Evolutionary conservation across 2,888 invertebrate genomes (phyloP).

Genomic region (Bedellia somnulentella): DNA sequence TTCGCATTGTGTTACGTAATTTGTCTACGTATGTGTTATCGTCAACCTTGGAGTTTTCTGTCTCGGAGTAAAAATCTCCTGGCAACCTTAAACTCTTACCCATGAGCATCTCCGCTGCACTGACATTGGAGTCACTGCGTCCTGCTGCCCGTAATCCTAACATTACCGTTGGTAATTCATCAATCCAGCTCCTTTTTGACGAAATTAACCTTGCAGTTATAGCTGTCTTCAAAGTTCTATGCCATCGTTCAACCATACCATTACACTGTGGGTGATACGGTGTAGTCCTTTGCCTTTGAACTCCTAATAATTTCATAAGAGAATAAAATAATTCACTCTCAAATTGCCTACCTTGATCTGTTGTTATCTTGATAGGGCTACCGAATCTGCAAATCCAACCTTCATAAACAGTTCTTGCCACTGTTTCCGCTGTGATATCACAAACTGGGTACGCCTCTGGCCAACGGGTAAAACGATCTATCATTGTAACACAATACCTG

Average conservation of each 20-base stretch:
- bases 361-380: conserved; percentile 5
- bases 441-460: conserved; percentile 9
- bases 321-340: conserved; percentile 2
- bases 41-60: not conserved
- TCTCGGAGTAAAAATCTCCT: conserved; percentile 1
- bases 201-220: conserved; percentile 3
- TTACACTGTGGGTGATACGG: not conserved
- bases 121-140: not conserved
- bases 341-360: conserved; percentile 10
- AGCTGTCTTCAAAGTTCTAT: conserved; percentile 9
- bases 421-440: conserved; percentile 14
- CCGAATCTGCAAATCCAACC: conserved; percentile 9
- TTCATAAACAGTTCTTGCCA: conserved; percentile 12
- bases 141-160: conserved; percentile 5
- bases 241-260: conserved; percentile 9
- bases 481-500: conserved; percentile 9
- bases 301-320: not conserved
- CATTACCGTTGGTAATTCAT: conserved; percentile 17
- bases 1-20: not conserved
- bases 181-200: conserved; percentile 9
- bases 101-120: not conserved
- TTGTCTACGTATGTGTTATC: not conserved
- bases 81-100: not conserved
- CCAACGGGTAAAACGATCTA: conserved; percentile 10
- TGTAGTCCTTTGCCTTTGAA: not conserved